These are phyloP conservation scores for Chorisops tibialis DNA, from an alignment of 2,888 invertebrate species.

Conservation along the genomic window DNA sequence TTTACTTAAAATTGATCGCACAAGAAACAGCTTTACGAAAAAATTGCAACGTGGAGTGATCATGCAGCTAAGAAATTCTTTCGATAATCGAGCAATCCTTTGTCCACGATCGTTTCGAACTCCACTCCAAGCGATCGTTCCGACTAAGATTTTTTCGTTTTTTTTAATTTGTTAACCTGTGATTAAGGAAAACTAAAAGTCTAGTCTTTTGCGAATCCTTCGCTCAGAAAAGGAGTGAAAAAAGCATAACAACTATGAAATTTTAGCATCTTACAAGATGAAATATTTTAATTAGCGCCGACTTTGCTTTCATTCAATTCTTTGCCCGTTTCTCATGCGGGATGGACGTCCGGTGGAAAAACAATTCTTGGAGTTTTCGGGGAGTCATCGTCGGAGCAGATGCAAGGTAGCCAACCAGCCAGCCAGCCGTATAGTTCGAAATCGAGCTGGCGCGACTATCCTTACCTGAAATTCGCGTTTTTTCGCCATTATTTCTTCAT, in stretches of 20 bases:
- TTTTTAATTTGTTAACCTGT: constrained; percentile 21
- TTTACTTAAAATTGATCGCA: constrained; percentile 20
- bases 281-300: constrained; percentile 52
- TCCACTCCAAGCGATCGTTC: background rate
- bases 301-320: constrained; percentile 47
- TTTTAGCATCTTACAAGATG: constrained; percentile 35
- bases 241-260: constrained; percentile 8
- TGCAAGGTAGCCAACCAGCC: no score
- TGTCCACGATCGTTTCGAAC: background rate
- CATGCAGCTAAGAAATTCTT: background rate
- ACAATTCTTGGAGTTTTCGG: no score
- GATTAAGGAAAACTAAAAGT: constrained; percentile 19
- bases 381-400: no score
- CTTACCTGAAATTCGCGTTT: no score
- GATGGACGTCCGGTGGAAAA: no score
- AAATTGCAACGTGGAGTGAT: constrained; percentile 10
- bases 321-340: no score
- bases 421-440: no score
- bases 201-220: constrained; percentile 6
- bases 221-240: constrained; percentile 2
- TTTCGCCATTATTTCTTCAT: no score
- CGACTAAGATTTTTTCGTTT: background rate
- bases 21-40: constrained; percentile 15
- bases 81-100: background rate
- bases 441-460: no score